Evolutionary conservation across 2,888 invertebrate genomes (phyloP), one percentile per base, ranked within the genome.

Genomic region (Trichopoda pennipes): DNA sequence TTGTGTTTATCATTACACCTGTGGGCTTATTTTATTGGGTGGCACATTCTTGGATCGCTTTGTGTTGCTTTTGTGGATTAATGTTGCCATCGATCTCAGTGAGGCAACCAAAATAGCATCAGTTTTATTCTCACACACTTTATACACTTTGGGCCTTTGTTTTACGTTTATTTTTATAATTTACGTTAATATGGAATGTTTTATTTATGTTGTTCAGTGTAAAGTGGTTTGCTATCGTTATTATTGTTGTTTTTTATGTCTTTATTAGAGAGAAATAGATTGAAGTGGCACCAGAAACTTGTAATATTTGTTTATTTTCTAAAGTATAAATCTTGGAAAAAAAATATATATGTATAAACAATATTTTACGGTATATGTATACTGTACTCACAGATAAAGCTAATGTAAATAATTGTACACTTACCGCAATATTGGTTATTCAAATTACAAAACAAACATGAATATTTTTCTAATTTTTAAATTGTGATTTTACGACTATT

Each of bases 41-140:
- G 73, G 55, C 58, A 68, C 47, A 78, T 66, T 60, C 60, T 66
- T 79, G 44, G n/a, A 44, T 42, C 16, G 19, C 12, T 49, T 10
- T 70, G 35, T 28, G 32, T 47, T 56, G 51, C 14, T 47, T 9
- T 21, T 42, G 16, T 55, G 44, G 73, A 16, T 69, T 7, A 12
- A 17, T 55, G 7, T 21, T 38, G 47, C 38, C 17, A 19, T 9
- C 23, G 60, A 47, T 68, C 55, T 49, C 10, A 16, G 3, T 35
- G 55, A 47, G 56, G 16, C 16, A 32, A 58, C 12, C 10, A 58
- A 44, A 58, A 66, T 16, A 56, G 10, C 60, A 61, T 61, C 21
- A 49, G 14, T 16, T 55, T 79, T 55, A 79, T 73, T 68, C 66
- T 80, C 79, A 74, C 79, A 80, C 79, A 80, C 68, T 55, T 74